Evolutionary conservation across 1,140 invertebrate genomes (phyloP).

Genomic region (Eriocheir sinensis): DNA sequence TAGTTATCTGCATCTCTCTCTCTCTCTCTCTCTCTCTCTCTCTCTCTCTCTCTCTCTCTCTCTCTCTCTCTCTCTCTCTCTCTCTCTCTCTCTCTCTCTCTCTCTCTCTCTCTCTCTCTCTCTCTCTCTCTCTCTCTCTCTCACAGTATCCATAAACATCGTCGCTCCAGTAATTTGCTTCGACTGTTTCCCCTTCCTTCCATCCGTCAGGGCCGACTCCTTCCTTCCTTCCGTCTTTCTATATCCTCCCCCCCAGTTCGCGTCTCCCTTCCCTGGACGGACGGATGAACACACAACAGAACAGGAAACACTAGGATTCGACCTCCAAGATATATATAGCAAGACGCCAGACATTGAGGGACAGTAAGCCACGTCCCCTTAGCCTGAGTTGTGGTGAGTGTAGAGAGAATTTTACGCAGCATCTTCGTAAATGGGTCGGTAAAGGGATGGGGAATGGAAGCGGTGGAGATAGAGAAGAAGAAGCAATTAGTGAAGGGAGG

Average conservation of each 20-base stretch:
- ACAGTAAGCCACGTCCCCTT: no score
- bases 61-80: neutral
- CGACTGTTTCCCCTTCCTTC: neutral
- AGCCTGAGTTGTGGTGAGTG: no score
- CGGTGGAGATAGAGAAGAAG: neutral
- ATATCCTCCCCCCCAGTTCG: neutral
- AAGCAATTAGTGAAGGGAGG: neutral
- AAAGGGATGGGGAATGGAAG: neutral
- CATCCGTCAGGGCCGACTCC: neutral
- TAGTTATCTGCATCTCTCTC: neutral
- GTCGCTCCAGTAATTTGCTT: neutral
- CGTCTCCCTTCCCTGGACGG: neutral
- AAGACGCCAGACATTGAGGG: no score
- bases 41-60: neutral
- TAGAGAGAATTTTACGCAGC: no score
- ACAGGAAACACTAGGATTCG: no score
- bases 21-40: no score
- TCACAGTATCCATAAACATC: neutral
- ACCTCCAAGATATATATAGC: no score
- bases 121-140: conserved; percentile 33
- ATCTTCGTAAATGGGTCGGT: neutral
- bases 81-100: neutral
- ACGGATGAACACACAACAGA: no score
- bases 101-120: conserved; percentile 33
- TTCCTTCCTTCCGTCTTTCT: no score